Base-by-base conservation (phyloP, 2,888 invertebrate genomes). In the Tuta absoluta region DNA sequence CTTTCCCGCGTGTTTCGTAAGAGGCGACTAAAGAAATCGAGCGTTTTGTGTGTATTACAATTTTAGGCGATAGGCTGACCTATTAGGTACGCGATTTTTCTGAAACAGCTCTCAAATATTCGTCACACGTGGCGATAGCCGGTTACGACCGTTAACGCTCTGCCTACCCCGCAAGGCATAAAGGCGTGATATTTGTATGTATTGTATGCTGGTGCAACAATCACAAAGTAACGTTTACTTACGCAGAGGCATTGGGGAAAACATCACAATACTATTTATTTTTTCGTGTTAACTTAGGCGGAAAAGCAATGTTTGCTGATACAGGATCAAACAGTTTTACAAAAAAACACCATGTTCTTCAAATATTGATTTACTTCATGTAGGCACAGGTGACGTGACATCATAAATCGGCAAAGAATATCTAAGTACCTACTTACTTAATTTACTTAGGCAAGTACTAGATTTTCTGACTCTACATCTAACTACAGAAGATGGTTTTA, bases 271-370 rank as follows among this genome's bases (percentile, higher is more conserved):
- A 10, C 8, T 19, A 8, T 48, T 48, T 19, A 19, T 48, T 19
- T 7, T 10, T 19, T 19, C 19, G 17, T 48, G 48, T 48, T 19
- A 19, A 48, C 48, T 48, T 19, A 8, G 48, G n/a, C 48, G 48
- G 48, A 48, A 48, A 48, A 19, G 10, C 19, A 7, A 19, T 48
- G 19, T 48, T 48, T 48, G 19, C 48, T 19, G 1, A 19, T 48
- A 10, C 19, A 48, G 48, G 48, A 48, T 41, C 48, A 48, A 48
- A 48, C 48, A 48, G 41, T 41, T 14, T 41, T n/a, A 41, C 41
- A 41, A 41, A 41, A 41, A 41, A 14, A 1, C 41, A 12, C 41
- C 33, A 33, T 33, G 33, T 14, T 12, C 1, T 41, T 41, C n/a
- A 41, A 12, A 41, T 41, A 41, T 41, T 41, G 41, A 41, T 8